phyloP scores from a whole-genome alignment of 2,113 vertebrate species.

The Scortum barcoo region DNA sequence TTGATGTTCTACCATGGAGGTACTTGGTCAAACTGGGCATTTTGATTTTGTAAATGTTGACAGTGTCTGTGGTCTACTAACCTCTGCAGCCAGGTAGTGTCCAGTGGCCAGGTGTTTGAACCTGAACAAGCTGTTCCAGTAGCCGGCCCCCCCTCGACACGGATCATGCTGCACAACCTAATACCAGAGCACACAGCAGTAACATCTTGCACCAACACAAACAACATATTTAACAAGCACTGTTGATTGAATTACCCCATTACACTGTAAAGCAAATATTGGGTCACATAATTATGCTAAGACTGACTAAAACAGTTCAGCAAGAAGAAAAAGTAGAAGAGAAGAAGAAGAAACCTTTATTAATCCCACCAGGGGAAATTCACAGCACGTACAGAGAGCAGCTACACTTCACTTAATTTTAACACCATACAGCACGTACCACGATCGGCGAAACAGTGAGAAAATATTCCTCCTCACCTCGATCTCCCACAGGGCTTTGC shows the following conservation, averaged over 20 bases:
- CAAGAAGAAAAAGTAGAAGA: too few relatives aligned
- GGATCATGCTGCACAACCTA: slow-evolving; percentile 96
- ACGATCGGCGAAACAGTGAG: not conserved
- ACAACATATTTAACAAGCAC: not conserved
- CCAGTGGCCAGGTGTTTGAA: slow-evolving; percentile 99
- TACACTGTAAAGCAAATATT: not conserved
- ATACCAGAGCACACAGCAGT: slow-evolving; percentile 25
- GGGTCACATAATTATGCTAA: not conserved
- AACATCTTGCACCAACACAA: not conserved
- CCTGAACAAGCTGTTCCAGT: slow-evolving; percentile 99
- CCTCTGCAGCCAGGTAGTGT: slow-evolving; percentile 98
- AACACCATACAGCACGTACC: not conserved
- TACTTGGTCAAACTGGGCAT: not conserved
- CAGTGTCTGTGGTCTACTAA: slow-evolving; percentile 70
- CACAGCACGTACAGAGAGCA: not conserved
- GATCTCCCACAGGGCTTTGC: slow-evolving; percentile 98
- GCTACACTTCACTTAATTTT: not conserved
- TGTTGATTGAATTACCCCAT: not conserved
- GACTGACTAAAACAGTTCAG: not conserved
- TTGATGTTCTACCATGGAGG: not conserved
- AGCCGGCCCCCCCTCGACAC: slow-evolving; percentile 94
- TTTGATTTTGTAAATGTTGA: not conserved
- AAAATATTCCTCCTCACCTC: slow-evolving; percentile 86
- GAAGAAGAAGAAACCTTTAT: too few relatives aligned
- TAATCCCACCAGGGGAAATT: too few relatives aligned